A percentile compares a stretch with the other conserved stretches of the same genome.
Conservation (phyloP, 2,113 vertebrate species). For the Carassius auratus region DNA sequence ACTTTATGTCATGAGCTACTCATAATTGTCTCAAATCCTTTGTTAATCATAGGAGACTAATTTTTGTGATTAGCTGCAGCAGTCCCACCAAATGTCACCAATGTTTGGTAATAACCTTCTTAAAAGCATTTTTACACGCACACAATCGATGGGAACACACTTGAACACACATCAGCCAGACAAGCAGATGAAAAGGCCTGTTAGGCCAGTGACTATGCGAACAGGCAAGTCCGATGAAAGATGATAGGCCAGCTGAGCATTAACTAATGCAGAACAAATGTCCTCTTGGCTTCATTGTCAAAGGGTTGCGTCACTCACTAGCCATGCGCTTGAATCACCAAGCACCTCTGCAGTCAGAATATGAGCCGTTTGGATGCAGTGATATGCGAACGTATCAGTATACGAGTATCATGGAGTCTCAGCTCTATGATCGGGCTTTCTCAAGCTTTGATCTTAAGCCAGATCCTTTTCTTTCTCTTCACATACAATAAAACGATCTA, state of each 20-base stretch:
- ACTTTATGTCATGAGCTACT: background rate
- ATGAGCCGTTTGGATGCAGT: background rate
- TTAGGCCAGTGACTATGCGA: slow-evolving; percentile 32
- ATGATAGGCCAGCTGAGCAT: slow-evolving; percentile 48
- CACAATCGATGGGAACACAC: background rate
- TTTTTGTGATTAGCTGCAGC: slow-evolving; percentile 20
- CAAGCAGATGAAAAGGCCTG: slow-evolving; percentile 35
- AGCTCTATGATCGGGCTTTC: slow-evolving; percentile 31
- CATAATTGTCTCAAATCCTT: slow-evolving; percentile 9
- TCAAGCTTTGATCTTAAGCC: slow-evolving; percentile 30
- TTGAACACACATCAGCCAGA: background rate
- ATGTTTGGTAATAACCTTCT: slow-evolving; percentile 2
- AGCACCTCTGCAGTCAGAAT: slow-evolving; percentile 36
- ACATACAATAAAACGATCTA: slow-evolving; percentile 37
- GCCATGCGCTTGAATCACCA: slow-evolving; percentile 38
- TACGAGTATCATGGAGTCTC: slow-evolving; percentile 25
- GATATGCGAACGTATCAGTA: background rate
- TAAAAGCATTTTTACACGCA: background rate
- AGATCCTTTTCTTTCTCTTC: background rate
- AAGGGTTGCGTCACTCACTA: slow-evolving; percentile 41
- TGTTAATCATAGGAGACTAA: slow-evolving; percentile 14
- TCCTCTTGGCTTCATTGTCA: slow-evolving; percentile 42
- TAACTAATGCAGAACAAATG: slow-evolving; percentile 53
- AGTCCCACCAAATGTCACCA: background rate
- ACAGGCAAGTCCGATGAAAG: slow-evolving; percentile 42